These are phyloP conservation scores for Acanthis flammea DNA, from an alignment of 2,797 vertebrate species.

Conservation along the genomic window DNA sequence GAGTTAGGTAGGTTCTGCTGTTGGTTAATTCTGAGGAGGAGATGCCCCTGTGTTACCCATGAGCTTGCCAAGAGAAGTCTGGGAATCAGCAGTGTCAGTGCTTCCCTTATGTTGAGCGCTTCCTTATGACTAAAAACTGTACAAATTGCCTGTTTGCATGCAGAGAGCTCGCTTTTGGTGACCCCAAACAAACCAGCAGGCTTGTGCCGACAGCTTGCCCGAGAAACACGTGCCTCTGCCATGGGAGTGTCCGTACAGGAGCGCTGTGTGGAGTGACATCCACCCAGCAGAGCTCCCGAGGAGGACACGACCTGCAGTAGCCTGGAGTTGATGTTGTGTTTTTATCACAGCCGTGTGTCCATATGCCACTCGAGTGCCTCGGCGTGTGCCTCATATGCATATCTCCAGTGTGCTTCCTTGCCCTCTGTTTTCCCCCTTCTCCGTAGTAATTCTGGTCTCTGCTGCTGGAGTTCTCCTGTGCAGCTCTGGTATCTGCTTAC, in stretches of 20 bases:
- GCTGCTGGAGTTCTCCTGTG: neutral
- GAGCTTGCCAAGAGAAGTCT: neutral
- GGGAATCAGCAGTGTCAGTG: neutral
- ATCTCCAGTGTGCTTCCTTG: neutral
- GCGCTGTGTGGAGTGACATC: neutral
- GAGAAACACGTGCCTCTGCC: neutral
- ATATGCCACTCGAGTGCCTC: neutral
- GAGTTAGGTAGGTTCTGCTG: neutral
- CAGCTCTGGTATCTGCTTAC: neutral
- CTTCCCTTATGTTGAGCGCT: fast-evolving
- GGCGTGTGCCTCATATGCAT: fast-evolving
- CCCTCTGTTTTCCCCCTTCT: neutral
- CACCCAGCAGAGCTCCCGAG: neutral
- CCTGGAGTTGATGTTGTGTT: neutral
- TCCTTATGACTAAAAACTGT: neutral
- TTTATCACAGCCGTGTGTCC: neutral
- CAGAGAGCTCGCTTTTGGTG: neutral
- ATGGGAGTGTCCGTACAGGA: neutral
- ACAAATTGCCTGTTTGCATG: neutral
- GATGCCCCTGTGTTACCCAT: neutral
- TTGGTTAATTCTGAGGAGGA: neutral
- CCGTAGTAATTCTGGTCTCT: fast-evolving
- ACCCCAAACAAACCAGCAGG: neutral
- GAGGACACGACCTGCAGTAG: neutral
- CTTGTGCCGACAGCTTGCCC: neutral